A percentile compares a stretch with the other conserved stretches of the same genome.
phyloP scores from a whole-genome alignment of 1,140 invertebrate genomes.

The Capitella teleta region DNA sequence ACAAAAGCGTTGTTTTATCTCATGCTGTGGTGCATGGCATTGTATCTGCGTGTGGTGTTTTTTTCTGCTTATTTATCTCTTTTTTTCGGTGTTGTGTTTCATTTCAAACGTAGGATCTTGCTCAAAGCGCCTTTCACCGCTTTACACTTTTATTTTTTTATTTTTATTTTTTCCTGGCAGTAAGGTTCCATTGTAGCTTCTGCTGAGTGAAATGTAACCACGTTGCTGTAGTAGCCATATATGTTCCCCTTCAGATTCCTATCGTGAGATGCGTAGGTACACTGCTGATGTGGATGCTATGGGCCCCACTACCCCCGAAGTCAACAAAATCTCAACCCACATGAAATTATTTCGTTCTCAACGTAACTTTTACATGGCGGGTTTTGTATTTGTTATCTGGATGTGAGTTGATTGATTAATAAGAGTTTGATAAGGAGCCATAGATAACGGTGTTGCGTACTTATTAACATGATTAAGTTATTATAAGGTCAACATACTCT shows the following conservation, averaged over 20 bases:
- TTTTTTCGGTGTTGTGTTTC: not conserved
- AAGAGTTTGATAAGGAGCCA: not conserved
- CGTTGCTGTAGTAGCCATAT: too few species aligned
- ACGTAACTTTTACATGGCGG: not conserved
- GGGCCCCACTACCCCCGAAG: not conserved
- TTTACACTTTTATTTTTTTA: not conserved
- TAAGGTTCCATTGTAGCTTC: too few species aligned
- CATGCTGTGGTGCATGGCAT: not conserved
- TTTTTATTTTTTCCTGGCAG: not conserved
- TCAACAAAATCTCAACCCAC: not conserved
- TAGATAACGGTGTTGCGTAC: not conserved
- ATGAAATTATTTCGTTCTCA: conserved; percentile 5
- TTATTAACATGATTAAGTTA: too few species aligned
- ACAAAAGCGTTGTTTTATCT: not conserved
- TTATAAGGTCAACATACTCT: too few species aligned
- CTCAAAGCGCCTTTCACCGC: not conserved
- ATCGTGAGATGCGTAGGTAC: too few species aligned
- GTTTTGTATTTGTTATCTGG: not conserved
- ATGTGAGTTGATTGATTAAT: not conserved
- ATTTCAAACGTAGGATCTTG: not conserved
- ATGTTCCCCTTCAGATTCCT: too few species aligned
- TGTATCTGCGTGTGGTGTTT: not conserved
- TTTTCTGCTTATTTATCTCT: too few species aligned
- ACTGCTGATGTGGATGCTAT: too few species aligned
- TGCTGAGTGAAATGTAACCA: too few species aligned